Percentiles rank a stretch among this genome's conserved stretches.
phyloP scores from a whole-genome alignment of 2,888 invertebrate genomes.

The Andrena chrysosceles region DNA sequence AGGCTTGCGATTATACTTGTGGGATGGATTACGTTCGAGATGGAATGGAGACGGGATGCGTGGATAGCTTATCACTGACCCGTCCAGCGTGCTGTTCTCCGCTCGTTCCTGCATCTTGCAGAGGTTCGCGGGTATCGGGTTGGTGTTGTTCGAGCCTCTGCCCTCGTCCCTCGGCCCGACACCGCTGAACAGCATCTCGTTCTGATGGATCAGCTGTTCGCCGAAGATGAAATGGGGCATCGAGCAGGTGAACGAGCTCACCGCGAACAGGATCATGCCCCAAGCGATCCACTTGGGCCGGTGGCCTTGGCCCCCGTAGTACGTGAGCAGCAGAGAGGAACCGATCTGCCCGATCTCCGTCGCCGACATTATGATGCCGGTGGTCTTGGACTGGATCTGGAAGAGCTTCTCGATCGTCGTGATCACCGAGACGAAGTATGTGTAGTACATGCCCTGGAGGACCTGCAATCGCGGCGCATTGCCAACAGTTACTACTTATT shows the following conservation, averaged over 20 bases:
- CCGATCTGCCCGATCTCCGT: conserved; percentile 97
- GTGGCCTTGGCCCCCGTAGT: conserved; percentile 96
- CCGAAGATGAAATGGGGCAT: conserved; percentile 95
- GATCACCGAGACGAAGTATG: conserved; percentile 97
- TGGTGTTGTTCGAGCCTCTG: conserved; percentile 74
- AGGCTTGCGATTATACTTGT: background rate
- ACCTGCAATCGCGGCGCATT: conserved; percentile 73
- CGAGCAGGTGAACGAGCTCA: conserved; percentile 94
- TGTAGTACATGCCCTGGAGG: conserved; percentile 94
- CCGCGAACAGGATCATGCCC: conserved; percentile 95
- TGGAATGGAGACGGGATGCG: no score
- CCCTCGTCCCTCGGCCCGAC: conserved; percentile 75
- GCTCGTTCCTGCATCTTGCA: conserved; percentile 76
- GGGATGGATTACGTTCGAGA: background rate
- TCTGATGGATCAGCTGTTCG: conserved; percentile 88
- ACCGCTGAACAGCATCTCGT: conserved; percentile 84
- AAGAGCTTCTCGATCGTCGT: conserved; percentile 97
- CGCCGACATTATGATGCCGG: conserved; percentile 95
- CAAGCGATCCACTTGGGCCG: conserved; percentile 97
- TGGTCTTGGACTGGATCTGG: conserved; percentile 96
- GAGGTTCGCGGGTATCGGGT: conserved; percentile 80
- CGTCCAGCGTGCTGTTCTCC: conserved; percentile 76
- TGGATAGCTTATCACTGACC: conserved; percentile 67
- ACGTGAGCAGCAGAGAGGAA: conserved; percentile 94
- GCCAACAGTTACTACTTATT: background rate